These are phyloP conservation scores for Neodiprion lecontei DNA, from an alignment of 1,140 invertebrate species.

Conservation along the genomic window DNA sequence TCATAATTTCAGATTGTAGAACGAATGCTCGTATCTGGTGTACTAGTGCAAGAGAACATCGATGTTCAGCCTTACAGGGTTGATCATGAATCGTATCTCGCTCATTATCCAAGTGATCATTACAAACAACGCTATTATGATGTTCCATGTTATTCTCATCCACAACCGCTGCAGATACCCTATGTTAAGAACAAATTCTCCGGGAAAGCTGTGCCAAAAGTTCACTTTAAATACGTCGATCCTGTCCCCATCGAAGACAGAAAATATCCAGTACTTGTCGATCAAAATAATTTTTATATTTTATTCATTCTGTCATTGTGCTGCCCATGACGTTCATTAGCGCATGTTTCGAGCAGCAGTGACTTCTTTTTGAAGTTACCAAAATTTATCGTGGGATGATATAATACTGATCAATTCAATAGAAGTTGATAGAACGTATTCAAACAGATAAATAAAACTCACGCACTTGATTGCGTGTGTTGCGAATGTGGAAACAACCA, in stretches of 20 bases:
- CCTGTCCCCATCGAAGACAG: constrained; percentile 14
- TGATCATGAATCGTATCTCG: constrained; percentile 58
- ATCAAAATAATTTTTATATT: constrained; percentile 1
- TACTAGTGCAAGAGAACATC: constrained; percentile 61
- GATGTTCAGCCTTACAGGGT: constrained; percentile 65
- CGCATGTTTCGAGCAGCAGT: too few relatives aligned
- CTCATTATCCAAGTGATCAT: constrained; percentile 55
- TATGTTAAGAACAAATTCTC: not conserved
- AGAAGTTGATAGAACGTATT: not conserved
- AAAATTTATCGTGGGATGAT: not conserved
- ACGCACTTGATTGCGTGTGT: constrained; percentile 6
- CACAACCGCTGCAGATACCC: constrained; percentile 11
- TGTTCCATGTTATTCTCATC: constrained; percentile 6
- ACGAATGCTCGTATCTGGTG: constrained; percentile 61
- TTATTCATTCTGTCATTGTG: not conserved
- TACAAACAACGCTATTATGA: constrained; percentile 18
- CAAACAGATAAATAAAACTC: not conserved
- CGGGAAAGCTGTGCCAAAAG: constrained; percentile 14
- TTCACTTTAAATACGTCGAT: constrained; percentile 13
- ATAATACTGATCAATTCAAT: not conserved
- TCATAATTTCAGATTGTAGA: constrained; percentile 51
- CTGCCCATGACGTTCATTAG: too few relatives aligned
- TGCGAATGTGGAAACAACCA: constrained; percentile 8
- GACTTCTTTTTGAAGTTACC: too few relatives aligned
- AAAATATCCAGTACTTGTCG: not conserved